phyloP scores from a whole-genome alignment of 1,140 invertebrate genomes.

The Dendroctonus valens region DNA sequence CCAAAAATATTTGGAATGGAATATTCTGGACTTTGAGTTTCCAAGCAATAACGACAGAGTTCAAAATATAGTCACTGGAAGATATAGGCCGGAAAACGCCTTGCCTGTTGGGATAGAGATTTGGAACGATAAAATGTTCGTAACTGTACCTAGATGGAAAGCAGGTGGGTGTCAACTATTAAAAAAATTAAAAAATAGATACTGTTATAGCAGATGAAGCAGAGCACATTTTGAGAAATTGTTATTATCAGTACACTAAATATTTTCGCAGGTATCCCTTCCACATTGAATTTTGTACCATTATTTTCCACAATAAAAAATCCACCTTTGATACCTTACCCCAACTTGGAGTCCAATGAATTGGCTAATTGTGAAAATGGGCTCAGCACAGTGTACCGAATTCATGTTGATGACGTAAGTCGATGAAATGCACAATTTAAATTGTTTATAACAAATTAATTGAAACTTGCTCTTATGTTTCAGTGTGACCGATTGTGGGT shows the following conservation, averaged over 20 bases:
- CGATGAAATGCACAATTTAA: neutral
- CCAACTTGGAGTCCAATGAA: slow-evolving; percentile 70
- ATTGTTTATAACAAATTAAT: slow-evolving; percentile 8
- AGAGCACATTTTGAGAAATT: neutral
- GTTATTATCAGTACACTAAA: neutral
- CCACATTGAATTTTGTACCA: slow-evolving; percentile 76
- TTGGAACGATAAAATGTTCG: slow-evolving; percentile 73
- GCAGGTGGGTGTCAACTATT: slow-evolving; percentile 15
- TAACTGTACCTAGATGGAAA: slow-evolving; percentile 74
- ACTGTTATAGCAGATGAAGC: neutral
- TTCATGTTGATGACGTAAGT: slow-evolving; percentile 63
- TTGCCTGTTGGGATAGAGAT: slow-evolving; percentile 77
- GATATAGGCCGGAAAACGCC: slow-evolving; percentile 69
- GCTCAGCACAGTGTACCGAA: slow-evolving; percentile 72
- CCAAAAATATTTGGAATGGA: slow-evolving; percentile 71
- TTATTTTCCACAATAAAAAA: slow-evolving; percentile 63
- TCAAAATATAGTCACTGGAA: slow-evolving; percentile 62
- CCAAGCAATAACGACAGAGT: slow-evolving; percentile 59
- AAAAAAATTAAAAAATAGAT: neutral
- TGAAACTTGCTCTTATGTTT: slow-evolving; percentile 3
- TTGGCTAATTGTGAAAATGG: slow-evolving; percentile 71
- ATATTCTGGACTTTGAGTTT: slow-evolving; percentile 71
- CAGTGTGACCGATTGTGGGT: slow-evolving; percentile 76
- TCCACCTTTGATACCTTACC: slow-evolving; percentile 73
- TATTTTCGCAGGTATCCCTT: slow-evolving; percentile 66